Evolutionary conservation across 2,113 vertebrate genomes (phyloP), one percentile per base, ranked within the genome.

Genomic region (Syngnathus scovelli): DNA sequence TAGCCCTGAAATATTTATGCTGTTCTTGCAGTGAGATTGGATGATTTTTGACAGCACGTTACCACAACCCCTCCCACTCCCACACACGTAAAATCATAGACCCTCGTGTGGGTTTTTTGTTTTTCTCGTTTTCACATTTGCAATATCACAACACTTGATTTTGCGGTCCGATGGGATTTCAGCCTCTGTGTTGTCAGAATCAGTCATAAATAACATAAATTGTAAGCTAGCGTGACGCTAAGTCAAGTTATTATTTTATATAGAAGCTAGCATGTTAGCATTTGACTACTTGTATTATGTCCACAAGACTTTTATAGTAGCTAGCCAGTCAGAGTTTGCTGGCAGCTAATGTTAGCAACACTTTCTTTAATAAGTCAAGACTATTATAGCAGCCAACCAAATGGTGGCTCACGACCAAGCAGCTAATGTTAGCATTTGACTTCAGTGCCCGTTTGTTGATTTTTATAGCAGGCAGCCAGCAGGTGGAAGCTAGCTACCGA

Each of bases 1-100:
- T 67, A 58, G 63, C 70, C 64, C 67, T 89, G 78, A 85, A 86
- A 85, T 86, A 85, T 86, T 85, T 65, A 79, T 85, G 66, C 49
- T 72, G 60, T 69, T 76, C 72, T 77, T 75, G 67, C 76, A 64
- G 68, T 78, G 58, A 81, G 77, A 85, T 76, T 73, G 71, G 66
- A 82, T 84, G 67, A 65, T 71, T 74, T 81, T 76, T 81, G 82
- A 81, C 83, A 83, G 78, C 70, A 71, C 66, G 68, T 78, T 72
- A 76, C 70, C 64, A 64, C 56, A 15, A 16, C 6, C 27, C 55
- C 15, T 21, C 4, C 55, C 27, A 16, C 27, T 7, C 49, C 74
- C 73, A 79, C 71, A 16, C 1, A 36, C 6, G 4, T 15, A 58
- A 58, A 33, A 12, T 36, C 11, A 33, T 6, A 7, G 1, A 61